Evolutionary conservation across 2,797 vertebrate species (phyloP).

Genomic region (Melanotaenia maccullochi): DNA sequence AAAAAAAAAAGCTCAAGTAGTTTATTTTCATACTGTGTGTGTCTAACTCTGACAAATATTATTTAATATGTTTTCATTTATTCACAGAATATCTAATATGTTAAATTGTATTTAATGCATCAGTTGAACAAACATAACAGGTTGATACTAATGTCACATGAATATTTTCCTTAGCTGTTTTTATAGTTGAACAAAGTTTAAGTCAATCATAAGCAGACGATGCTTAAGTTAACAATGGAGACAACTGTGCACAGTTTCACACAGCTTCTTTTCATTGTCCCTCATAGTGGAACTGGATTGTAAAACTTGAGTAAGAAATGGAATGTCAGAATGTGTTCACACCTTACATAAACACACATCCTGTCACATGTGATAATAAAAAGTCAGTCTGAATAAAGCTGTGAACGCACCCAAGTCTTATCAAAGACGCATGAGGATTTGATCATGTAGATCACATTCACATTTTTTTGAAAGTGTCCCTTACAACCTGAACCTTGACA

Average conservation of each 20-base stretch:
- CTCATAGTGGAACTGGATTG: neutral
- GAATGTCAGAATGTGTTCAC: neutral
- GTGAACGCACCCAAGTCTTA: neutral
- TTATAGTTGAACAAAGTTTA: neutral
- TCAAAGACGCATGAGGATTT: neutral
- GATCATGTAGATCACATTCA: neutral
- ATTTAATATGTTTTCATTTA: neutral
- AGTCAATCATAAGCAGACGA: neutral
- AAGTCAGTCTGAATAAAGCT: neutral
- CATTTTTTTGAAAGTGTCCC: neutral
- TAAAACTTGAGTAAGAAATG: neutral
- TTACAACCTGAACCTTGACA: neutral
- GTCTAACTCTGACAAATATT: neutral
- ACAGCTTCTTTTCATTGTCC: neutral
- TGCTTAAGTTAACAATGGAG: neutral
- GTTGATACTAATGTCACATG: no score
- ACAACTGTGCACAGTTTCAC: neutral
- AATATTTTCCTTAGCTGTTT: no score
- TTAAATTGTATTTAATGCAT: neutral
- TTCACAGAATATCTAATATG: neutral
- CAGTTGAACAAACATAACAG: neutral
- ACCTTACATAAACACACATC: neutral
- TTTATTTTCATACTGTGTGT: no score
- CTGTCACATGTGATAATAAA: neutral
- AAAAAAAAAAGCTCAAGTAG: no score